A percentile compares a stretch with the other conserved stretches of the same genome.
Conservation (phyloP, 2,113 vertebrate species). For the Anhinga rufa region DNA sequence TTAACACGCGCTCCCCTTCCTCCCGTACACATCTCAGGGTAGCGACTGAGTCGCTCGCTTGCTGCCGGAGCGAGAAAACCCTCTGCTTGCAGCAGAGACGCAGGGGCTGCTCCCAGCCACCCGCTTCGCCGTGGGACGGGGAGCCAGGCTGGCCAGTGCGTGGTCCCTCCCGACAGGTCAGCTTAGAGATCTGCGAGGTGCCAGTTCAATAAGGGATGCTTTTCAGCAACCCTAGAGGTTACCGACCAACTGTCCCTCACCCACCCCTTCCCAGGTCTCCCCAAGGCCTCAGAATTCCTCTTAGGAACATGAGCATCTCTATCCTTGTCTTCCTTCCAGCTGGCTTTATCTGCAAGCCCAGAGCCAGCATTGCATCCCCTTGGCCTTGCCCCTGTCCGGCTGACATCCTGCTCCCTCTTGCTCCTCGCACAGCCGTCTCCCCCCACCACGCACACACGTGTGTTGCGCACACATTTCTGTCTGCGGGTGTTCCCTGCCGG, state of each 20-base stretch:
- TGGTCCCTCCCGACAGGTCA: neutral
- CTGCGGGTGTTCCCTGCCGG: neutral
- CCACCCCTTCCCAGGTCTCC: neutral
- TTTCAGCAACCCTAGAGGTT: neutral
- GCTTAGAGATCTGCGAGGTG: neutral
- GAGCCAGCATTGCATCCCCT: neutral
- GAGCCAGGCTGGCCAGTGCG: neutral
- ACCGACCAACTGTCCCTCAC: neutral
- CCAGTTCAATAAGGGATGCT: neutral
- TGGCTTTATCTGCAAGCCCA: neutral
- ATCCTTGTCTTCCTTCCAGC: neutral
- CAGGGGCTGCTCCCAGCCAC: neutral
- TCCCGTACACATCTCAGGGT: neutral
- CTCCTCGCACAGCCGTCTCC: fast-evolving
- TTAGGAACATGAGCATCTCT: neutral
- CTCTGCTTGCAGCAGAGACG: neutral
- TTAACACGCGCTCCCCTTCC: neutral
- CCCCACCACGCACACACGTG: neutral
- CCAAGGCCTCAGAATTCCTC: neutral
- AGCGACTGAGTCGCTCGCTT: fast-evolving
- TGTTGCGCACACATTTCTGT: neutral
- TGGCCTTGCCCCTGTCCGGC: neutral
- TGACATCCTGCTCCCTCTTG: neutral
- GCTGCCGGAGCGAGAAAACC: neutral
- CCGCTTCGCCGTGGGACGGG: fast-evolving